These are phyloP conservation scores for Geotria australis DNA, from an alignment of 2,797 vertebrate species.

Conservation along the genomic window DNA sequence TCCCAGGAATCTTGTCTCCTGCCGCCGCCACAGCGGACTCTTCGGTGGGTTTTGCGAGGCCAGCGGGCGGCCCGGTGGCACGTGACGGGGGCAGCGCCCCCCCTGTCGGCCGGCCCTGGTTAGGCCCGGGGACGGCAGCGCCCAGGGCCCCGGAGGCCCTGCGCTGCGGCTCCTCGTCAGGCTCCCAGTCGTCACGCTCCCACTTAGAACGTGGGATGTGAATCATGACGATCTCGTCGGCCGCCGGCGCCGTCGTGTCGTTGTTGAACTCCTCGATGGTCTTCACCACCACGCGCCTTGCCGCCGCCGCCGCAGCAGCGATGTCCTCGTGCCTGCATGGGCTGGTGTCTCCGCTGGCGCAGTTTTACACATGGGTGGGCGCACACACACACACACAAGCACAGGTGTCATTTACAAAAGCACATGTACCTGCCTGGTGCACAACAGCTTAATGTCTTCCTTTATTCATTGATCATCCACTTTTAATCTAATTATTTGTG, in stretches of 20 bases:
- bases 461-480: no score
- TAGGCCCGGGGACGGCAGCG: no score
- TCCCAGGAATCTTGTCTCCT: no score
- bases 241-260: slow-evolving; percentile 23
- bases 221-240: slow-evolving; percentile 33
- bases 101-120: no score
- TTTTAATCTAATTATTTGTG: no score
- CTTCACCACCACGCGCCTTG: slow-evolving; percentile 27
- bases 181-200: slow-evolving; percentile 44
- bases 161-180: slow-evolving; percentile 18
- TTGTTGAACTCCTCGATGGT: slow-evolving; percentile 39
- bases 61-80: no score
- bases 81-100: no score
- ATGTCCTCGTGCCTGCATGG: not conserved
- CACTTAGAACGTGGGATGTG: slow-evolving; percentile 42
- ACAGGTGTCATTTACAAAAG: not conserved
- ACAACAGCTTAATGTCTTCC: no score
- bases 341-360: not conserved
- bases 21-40: no score
- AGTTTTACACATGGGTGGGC: not conserved
- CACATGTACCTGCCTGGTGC: no score
- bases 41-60: no score
- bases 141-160: no score
- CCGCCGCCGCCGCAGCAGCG: slow-evolving; percentile 7
- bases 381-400: not conserved